Conservation (phyloP, 2,888 invertebrate species). For the Schrankia costaestrigalis region DNA sequence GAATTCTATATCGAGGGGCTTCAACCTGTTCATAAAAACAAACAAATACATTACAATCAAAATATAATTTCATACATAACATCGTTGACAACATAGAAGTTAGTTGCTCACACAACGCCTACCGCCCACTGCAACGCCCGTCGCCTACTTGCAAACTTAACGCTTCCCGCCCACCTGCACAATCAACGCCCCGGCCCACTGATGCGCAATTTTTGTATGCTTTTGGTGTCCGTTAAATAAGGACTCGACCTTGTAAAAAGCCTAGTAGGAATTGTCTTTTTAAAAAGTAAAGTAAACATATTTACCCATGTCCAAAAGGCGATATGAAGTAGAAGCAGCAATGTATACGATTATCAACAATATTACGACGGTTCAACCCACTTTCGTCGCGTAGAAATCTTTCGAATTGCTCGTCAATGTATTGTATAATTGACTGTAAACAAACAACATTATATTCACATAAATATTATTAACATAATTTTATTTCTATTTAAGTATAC, state of each 20-base stretch:
- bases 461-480: too few relatives aligned
- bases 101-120: too few relatives aligned
- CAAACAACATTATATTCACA: slow-evolving; percentile 19
- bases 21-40: slow-evolving; percentile 82
- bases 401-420: slow-evolving; percentile 98
- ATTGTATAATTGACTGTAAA: slow-evolving; percentile 92
- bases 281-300: not conserved
- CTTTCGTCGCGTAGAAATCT: slow-evolving; percentile 95
- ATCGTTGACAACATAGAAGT: too few relatives aligned
- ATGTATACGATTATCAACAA: slow-evolving; percentile 97
- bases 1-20: slow-evolving; percentile 96
- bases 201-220: too few relatives aligned
- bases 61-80: too few relatives aligned
- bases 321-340: slow-evolving; percentile 99
- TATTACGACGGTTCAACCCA: slow-evolving; percentile 96
- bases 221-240: too few relatives aligned
- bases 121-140: too few relatives aligned
- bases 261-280: not conserved
- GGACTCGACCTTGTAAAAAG: too few relatives aligned
- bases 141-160: too few relatives aligned
- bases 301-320: slow-evolving; percentile 96
- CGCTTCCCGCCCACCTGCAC: too few relatives aligned
- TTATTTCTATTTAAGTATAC: too few relatives aligned
- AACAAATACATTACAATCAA: not conserved
- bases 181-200: too few relatives aligned